Base-by-base conservation (phyloP, 2,113 vertebrate genomes). In the Pedionomus torquatus region DNA sequence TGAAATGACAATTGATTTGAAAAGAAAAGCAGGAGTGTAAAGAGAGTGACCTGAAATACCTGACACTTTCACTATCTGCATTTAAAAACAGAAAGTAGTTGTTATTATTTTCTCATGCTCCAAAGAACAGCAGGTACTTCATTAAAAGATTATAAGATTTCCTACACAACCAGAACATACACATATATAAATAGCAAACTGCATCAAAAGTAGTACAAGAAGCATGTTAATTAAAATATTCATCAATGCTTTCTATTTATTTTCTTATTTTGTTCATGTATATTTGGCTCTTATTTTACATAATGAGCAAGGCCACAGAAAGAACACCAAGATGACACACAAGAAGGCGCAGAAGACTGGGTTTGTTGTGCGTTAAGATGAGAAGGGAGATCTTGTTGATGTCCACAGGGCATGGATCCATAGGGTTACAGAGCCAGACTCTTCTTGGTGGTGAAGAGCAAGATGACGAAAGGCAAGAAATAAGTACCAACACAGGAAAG, bases 321-420 rank as follows among this genome's bases (percentile, higher is more conserved):
- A 28, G 24, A 79, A 43, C 26, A 57, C 8, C 35, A 94, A 46
- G 26, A 70, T 43, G 60, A 78, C 17, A 49, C 20, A 46, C 5
- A 52, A 52, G 30, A 60, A 41, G 10, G n/a, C 21, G 33, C 11
- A 89, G 39, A 77, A 7, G 20, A 44, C 48, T 58, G 37, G 10
- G 33, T 37, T 79, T 78, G 26, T 51, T 18, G 28, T 82, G 20
- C 25, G 41, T 87, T 58, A 65, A 16, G 25, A 65, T 3, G n/a
- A 76, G 33, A 61, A 75, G 37, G 26, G 21, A 52, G 16, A 64
- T 6, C 17, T 66, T 58, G 28, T 31, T 77, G n/a, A 8, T 77
- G 15, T 3, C 20, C 44, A 0, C 37, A 52, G 44, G 26, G 16
- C 16, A 78, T 11, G 11, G 64, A 30, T 15, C 4, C 1, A 14